Base-by-base conservation (phyloP, 1,140 invertebrate genomes). In the Caenorhabditis briggsae region DNA sequence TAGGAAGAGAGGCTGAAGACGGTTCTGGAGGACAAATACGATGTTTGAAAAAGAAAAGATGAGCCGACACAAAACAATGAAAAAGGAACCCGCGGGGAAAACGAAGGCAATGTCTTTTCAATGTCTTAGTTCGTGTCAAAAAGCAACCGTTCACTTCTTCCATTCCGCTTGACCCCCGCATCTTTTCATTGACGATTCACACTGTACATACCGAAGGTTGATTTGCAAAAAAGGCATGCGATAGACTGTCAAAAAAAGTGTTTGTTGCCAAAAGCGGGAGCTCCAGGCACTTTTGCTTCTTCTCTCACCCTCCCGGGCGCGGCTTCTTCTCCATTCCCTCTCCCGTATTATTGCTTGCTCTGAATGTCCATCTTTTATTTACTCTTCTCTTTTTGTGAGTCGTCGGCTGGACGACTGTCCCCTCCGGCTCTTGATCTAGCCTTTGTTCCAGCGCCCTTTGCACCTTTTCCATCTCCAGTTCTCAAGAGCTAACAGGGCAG, bases 381-480 rank as follows among this genome's bases (percentile, higher is more conserved):
- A n/a, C 46, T 78, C 46, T 78, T 78, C 70, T 78, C 70, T 78
- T 78, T 78, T 78, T 78, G 70, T 78, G 64, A 41, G 46, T 78
- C 33, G 33, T 33, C 70, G 70, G 46, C 46, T n/a, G 46, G 70
- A 53, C 70, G 46, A 78, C 43, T 50, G 70, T 78, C 70, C 33
- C 33, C 70, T 23, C 50, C 70, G 70, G 70, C 64, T 43, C 43
- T 70, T 70, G 64, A 70, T 78, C 70, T 78, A 50, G 70, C 70
- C 70, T 78, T 78, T 78, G 70, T 78, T 78, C 70, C 70, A 78
- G 70, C 70, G 70, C 70, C 70, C 70, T 78, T 78, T 78, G 70
- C 70, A 78, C 70, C 70, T 50, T 41, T 50, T 41, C 46, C 46
- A 50, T 33, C 33, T n/a, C 70, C 20, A 50, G 48, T 78, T 78